Conservation (phyloP, 2,888 invertebrate species). For the Campoplex capitator region DNA sequence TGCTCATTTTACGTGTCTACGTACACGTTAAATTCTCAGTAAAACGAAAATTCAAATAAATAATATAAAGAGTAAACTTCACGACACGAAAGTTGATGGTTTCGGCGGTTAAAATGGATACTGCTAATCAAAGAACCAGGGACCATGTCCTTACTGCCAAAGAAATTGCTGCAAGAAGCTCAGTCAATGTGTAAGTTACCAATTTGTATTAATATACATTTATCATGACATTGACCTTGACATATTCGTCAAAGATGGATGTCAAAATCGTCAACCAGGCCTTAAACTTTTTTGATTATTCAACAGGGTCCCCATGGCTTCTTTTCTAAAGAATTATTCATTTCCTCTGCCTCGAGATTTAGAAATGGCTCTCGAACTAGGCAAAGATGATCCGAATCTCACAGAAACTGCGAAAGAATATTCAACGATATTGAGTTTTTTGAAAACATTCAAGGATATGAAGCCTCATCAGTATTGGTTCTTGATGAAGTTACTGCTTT, state of each 20-base stretch:
- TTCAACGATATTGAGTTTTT: constrained; percentile 60
- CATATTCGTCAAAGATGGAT: background rate
- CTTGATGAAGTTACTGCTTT: constrained; percentile 74
- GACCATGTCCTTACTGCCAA: background rate
- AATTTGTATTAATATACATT: background rate
- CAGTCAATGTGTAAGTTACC: constrained; percentile 53
- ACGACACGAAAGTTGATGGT: background rate
- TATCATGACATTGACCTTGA: background rate
- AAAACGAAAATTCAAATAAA: background rate
- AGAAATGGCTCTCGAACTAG: constrained; percentile 46
- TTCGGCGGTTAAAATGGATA: constrained; percentile 6
- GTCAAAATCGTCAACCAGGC: background rate
- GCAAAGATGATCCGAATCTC: background rate
- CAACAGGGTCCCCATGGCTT: constrained; percentile 36
- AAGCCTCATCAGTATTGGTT: constrained; percentile 68
- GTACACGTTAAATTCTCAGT: background rate
- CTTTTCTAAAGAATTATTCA: background rate
- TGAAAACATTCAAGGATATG: constrained; percentile 64
- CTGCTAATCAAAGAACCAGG: background rate
- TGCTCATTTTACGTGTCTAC: background rate
- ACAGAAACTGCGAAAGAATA: constrained; percentile 58
- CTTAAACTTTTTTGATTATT: background rate
- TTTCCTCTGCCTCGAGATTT: constrained; percentile 57
- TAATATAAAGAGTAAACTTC: background rate
- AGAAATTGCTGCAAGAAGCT: constrained; percentile 55